These are phyloP conservation scores for Ondatra zibethicus DNA, from an alignment of 2,113 vertebrate genomes.

Conservation along the genomic window DNA sequence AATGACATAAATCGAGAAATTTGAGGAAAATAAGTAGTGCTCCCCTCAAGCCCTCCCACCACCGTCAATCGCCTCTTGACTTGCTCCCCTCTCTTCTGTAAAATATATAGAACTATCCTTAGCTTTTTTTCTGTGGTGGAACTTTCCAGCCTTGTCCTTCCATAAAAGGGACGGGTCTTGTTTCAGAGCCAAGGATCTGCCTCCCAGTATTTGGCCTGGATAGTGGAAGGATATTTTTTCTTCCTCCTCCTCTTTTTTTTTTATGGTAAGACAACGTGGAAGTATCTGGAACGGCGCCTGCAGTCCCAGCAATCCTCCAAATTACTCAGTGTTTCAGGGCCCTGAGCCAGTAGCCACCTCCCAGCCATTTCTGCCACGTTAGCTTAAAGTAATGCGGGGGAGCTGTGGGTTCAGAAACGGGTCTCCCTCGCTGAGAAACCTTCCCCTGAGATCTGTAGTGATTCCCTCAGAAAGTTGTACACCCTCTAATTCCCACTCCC, in stretches of 20 bases:
- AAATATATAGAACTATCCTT: neutral
- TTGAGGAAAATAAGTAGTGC: neutral
- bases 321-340: slow-evolving; percentile 79
- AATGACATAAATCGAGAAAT: neutral
- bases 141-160: slow-evolving; percentile 69
- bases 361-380: slow-evolving; percentile 76
- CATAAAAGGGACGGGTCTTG: slow-evolving; percentile 76
- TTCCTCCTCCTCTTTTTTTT: neutral
- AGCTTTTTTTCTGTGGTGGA: slow-evolving; percentile 45
- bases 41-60: neutral
- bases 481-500: neutral
- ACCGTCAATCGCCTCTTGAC: neutral
- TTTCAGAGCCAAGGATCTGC: slow-evolving; percentile 60
- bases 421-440: neutral
- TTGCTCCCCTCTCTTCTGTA: neutral
- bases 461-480: neutral
- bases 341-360: slow-evolving; percentile 72
- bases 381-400: slow-evolving; percentile 14
- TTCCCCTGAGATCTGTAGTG: neutral
- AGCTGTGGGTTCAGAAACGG: neutral
- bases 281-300: slow-evolving; percentile 58
- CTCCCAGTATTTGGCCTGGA: slow-evolving; percentile 61
- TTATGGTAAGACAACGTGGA: slow-evolving; percentile 81
- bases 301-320: slow-evolving; percentile 58
- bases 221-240: neutral